Evolutionary conservation across 2,888 invertebrate genomes (phyloP).

Genomic region (Sarcophaga rosellei): DNA sequence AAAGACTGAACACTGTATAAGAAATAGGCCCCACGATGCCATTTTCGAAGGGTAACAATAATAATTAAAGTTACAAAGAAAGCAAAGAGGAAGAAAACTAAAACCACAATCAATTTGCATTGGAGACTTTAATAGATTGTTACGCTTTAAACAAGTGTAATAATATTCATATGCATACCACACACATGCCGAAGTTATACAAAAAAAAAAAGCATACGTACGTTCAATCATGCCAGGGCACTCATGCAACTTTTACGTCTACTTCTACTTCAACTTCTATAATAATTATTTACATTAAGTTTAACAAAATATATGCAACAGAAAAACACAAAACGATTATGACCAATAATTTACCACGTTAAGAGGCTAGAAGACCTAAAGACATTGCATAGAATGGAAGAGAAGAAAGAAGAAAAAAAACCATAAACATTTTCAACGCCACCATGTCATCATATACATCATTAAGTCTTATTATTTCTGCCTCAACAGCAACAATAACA

Average conservation of each 20-base stretch:
- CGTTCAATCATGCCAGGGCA: conserved; percentile 29
- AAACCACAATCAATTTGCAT: conserved; percentile 51
- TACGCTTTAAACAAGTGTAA: conserved; percentile 60
- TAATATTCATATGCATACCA: conserved; percentile 56
- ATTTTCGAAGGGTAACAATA: not conserved
- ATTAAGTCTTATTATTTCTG: conserved; percentile 61
- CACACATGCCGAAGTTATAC: conserved; percentile 37
- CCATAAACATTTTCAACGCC: conserved; percentile 63
- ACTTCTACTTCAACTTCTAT: not conserved
- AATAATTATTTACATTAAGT: conserved; percentile 52
- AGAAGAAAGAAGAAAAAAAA: conserved; percentile 26
- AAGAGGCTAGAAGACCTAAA: not conserved
- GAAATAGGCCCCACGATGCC: not conserved
- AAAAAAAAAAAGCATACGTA: too few species aligned
- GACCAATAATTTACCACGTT: conserved; percentile 13
- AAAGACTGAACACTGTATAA: too few species aligned
- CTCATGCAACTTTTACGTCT: conserved; percentile 9
- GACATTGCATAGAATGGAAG: conserved; percentile 25
- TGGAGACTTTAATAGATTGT: conserved; percentile 40
- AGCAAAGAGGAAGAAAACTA: not conserved
- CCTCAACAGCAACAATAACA: not conserved
- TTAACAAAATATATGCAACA: not conserved
- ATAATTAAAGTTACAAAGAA: conserved; percentile 30
- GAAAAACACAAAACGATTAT: not conserved
- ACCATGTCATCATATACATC: conserved; percentile 62